Base-by-base conservation (phyloP, 2,888 invertebrate species). In the Tipula vernalis region DNA sequence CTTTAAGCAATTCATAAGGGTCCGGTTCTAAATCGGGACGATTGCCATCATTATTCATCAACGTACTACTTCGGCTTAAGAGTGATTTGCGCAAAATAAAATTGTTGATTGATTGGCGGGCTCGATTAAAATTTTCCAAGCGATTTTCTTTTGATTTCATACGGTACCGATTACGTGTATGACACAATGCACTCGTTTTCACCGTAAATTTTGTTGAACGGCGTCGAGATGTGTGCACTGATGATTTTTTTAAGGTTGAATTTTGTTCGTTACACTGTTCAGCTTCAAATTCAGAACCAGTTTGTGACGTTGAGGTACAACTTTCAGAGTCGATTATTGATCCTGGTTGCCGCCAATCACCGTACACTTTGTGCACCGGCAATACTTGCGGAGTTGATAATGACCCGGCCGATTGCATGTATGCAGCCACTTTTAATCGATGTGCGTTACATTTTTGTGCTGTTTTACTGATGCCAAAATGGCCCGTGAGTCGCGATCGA, bases 61-160 rank as follows among this genome's bases (percentile, higher is more conserved):
- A 2, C n/a, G 51, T 51, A 15, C 51, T 51, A 51, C 3, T 51
- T 85, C 47, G 15, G 12, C 4, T 83, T n/a, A 87, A 51, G 6
- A 87, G 44, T 3, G 88, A 15, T 88, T 86, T 88, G 39, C 87
- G 87, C 12, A 88, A 18, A 5, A 84, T 84, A n/a, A 84, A 39
- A 84, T n/a, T 13, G 15, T 84, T 84, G 39, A 84, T 84, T 10
- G 84, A 84, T 15, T 6, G 41, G 8, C 84, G 84, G 15, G 84
- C 84, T 8, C 84, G 84, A 84, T 84, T 84, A 39, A 84, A 84
- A 39, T 36, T 39, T 84, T 84, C 84, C 1, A 84, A 39, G n/a
- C 84, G 36, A 36, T 84, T 36, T 41, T 84, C 39, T 84, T 84
- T 84, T 6, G 84, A 84, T 39, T 84, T 84, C n/a, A 39, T 39